Conservation (phyloP, 2,888 invertebrate genomes). For the Gastrophysa polygoni region DNA sequence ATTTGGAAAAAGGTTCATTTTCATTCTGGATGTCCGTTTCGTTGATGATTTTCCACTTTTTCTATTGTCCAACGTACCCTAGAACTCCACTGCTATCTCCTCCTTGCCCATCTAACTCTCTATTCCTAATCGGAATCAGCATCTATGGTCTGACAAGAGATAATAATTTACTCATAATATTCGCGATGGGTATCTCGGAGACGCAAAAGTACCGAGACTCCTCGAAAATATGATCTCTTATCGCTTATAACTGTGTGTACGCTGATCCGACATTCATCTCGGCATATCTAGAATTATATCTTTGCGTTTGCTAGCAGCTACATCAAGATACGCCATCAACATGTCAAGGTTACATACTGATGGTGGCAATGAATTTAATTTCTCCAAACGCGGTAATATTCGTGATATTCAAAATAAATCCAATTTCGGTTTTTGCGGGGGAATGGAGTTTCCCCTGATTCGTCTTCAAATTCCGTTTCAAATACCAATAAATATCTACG, state of each 20-base stretch:
- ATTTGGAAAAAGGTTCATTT: too few species aligned
- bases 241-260: background rate
- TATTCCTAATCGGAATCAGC: background rate
- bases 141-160: background rate
- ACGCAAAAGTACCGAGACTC: background rate
- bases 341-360: background rate
- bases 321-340: background rate
- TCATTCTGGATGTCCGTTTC: too few species aligned
- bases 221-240: constrained; percentile 1
- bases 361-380: background rate
- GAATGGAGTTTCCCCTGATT: too few species aligned
- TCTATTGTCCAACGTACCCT: too few species aligned
- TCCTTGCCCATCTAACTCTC: background rate
- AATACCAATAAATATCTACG: background rate
- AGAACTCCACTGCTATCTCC: background rate
- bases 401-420: too few species aligned
- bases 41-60: too few species aligned
- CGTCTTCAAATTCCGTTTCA: background rate
- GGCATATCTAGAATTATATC: background rate
- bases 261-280: background rate
- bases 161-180: background rate
- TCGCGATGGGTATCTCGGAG: background rate
- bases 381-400: background rate
- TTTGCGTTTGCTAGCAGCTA: background rate
- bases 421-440: too few species aligned